Conservation (phyloP, 2,113 vertebrate genomes). For the Notechis scutatus region DNA sequence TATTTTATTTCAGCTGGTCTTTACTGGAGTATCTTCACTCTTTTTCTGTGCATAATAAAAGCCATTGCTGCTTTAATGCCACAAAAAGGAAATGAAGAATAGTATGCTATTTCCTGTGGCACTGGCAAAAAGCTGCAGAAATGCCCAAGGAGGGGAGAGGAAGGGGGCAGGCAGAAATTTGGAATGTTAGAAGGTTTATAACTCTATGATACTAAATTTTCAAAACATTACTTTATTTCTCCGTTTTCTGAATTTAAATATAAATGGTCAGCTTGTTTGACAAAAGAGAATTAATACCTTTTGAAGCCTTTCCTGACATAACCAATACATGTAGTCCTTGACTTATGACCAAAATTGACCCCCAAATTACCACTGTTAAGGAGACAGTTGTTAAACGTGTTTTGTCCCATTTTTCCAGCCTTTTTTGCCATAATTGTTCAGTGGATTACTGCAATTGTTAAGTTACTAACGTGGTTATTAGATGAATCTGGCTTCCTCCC, state of each 20-base stretch:
- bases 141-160: not conserved
- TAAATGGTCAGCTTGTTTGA: not conserved
- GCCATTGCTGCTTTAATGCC: not conserved
- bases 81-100: slow-evolving; percentile 1
- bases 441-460: too few relatives aligned
- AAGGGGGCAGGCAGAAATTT: not conserved
- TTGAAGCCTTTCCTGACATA: not conserved
- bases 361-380: too few relatives aligned
- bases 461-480: too few relatives aligned
- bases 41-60: not conserved
- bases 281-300: not conserved
- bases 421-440: too few relatives aligned
- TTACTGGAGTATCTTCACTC: slow-evolving; percentile 1
- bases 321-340: not conserved
- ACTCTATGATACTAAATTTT: not conserved
- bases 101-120: not conserved
- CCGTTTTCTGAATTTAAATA: not conserved
- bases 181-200: not conserved
- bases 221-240: not conserved
- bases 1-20: slow-evolving; percentile 20
- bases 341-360: too few relatives aligned
- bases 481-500: too few relatives aligned
- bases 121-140: not conserved
- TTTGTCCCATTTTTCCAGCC: too few relatives aligned
- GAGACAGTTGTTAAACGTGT: too few relatives aligned